Percentiles rank a stretch among this genome's conserved stretches.
Conservation (phyloP, 2,113 vertebrate species). For the Nycticorax nycticorax region DNA sequence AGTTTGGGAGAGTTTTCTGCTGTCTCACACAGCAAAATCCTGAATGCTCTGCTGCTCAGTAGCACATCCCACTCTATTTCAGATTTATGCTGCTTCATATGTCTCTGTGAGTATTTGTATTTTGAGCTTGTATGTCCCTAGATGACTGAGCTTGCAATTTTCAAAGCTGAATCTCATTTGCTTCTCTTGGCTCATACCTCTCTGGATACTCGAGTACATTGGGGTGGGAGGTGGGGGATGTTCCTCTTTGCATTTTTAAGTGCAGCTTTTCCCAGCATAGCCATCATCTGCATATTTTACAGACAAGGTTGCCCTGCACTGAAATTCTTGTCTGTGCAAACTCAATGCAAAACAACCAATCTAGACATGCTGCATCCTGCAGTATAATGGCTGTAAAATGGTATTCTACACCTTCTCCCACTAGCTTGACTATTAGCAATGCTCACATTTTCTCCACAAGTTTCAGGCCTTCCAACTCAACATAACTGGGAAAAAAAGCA, state of each 20-base stretch:
- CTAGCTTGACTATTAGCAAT: not conserved
- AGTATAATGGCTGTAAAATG: not conserved
- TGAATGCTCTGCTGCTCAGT: not conserved
- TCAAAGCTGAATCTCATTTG: constrained; percentile 9
- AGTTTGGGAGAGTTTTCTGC: not conserved
- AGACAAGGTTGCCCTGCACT: not conserved
- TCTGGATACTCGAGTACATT: not conserved
- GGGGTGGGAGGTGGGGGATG: not conserved
- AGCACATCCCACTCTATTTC: constrained; percentile 24
- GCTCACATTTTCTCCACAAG: not conserved
- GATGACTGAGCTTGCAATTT: constrained; percentile 28
- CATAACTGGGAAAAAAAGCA: not conserved
- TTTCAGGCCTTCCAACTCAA: not conserved
- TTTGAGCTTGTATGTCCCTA: constrained; percentile 17
- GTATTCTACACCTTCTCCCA: not conserved
- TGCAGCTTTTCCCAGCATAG: not conserved
- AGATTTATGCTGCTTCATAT: not conserved
- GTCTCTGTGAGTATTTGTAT: not conserved
- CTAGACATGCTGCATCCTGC: not conserved
- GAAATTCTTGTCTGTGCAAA: not conserved
- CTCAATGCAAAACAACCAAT: not conserved
- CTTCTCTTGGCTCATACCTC: not conserved
- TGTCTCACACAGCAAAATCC: not conserved
- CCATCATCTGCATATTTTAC: constrained; percentile 7
- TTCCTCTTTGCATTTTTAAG: not conserved